Conservation (phyloP, 2,888 invertebrate species). For the Neuroscelio doddi region DNA sequence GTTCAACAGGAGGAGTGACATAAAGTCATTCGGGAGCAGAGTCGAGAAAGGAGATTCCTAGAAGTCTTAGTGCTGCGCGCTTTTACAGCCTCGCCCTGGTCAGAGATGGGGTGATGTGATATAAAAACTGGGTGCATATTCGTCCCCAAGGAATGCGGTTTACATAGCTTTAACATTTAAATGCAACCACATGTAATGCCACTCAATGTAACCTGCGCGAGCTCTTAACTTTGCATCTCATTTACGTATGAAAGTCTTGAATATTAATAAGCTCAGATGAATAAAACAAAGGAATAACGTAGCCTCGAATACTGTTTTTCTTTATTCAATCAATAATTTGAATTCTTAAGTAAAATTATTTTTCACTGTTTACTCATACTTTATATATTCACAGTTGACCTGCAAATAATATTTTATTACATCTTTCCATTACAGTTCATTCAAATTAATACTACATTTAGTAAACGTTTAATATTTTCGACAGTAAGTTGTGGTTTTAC, state of each 20-base stretch:
- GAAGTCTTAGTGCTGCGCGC: conserved; percentile 50
- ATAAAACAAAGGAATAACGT: background rate
- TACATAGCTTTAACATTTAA: conserved; percentile 27
- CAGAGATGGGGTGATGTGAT: conserved; percentile 54
- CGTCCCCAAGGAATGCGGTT: conserved; percentile 28
- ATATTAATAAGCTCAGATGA: conserved; percentile 6
- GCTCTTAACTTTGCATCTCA: conserved; percentile 9
- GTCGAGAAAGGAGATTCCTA: conserved; percentile 52
- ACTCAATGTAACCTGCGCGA: background rate
- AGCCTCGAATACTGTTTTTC: too few relatives aligned
- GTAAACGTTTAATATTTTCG: too few relatives aligned
- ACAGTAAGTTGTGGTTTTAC: too few relatives aligned
- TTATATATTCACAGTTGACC: too few relatives aligned
- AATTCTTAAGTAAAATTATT: too few relatives aligned
- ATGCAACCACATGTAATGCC: conserved; percentile 20
- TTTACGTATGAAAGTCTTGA: conserved; percentile 9
- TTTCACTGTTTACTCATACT: too few relatives aligned
- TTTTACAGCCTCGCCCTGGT: conserved; percentile 52
- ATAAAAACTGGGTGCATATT: conserved; percentile 57
- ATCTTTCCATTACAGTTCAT: too few relatives aligned
- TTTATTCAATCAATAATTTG: too few relatives aligned
- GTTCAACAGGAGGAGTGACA: conserved; percentile 46
- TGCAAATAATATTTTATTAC: too few relatives aligned
- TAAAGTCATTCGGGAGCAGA: conserved; percentile 51
- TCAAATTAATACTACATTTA: too few relatives aligned